Evolutionary conservation across 2,888 invertebrate genomes (phyloP).

Genomic region (Heliconius hortense): DNA sequence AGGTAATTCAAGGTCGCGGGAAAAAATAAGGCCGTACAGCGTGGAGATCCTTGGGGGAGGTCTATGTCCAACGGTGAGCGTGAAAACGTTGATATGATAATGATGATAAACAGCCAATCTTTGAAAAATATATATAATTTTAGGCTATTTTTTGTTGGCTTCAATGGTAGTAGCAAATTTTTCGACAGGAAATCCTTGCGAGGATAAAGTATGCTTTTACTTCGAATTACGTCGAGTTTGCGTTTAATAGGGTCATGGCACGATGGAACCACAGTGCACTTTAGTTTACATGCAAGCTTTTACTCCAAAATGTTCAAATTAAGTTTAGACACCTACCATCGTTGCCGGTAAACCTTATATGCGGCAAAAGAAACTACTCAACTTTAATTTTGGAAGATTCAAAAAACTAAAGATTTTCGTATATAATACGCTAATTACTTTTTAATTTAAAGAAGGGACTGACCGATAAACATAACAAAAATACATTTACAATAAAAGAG

Average conservation of each 20-base stretch:
- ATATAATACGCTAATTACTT: neutral
- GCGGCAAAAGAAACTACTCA: too few species aligned
- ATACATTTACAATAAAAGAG: too few species aligned
- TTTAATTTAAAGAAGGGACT: neutral
- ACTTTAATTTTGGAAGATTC: neutral
- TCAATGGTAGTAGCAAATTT: neutral
- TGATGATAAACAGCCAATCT: too few species aligned
- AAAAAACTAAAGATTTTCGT: neutral
- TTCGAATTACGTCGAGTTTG: neutral
- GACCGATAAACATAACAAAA: neutral
- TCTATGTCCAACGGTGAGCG: too few species aligned
- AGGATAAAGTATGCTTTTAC: neutral
- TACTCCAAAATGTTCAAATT: slow-evolving; percentile 1
- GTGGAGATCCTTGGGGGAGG: too few species aligned
- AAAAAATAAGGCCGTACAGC: too few species aligned
- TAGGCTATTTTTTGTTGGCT: neutral
- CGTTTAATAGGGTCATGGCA: neutral
- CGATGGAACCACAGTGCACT: neutral
- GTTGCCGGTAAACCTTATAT: too few species aligned
- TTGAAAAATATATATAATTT: neutral
- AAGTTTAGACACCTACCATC: neutral
- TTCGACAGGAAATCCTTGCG: neutral
- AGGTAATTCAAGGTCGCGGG: too few species aligned
- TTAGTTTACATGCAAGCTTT: slow-evolving; percentile 14
- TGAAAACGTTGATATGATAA: too few species aligned